Evolutionary conservation across 2,888 invertebrate species (phyloP), one percentile per base, ranked within the genome.

Genomic region (Strigamia transsilvanica): DNA sequence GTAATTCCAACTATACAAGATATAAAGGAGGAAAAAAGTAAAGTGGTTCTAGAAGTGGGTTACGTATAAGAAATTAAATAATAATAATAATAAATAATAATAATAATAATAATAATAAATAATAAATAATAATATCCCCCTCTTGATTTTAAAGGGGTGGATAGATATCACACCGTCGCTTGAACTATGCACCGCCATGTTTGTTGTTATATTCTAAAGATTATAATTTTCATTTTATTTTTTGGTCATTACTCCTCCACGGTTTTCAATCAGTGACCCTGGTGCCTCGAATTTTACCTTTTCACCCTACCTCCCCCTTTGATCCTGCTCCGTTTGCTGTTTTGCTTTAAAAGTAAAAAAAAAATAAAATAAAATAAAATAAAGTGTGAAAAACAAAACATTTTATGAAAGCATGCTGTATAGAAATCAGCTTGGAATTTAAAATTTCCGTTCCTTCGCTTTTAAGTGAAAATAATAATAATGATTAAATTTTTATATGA

Each of bases 161-260:
- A 42, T 38, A 42, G 34, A 79, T 42, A 79, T 79, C 79, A 79
- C 79, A 79, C 79, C 79, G 79, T 79, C 79, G 79, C 79, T 79
- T 79, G 41, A 79, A 38, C 79, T 79, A 79, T 79, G 79, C 79
- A 79, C 79, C 41, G 73, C 73, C 79, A 42, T 79, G 79, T 42
- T 38, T 42, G 79, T 79, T 38, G 79, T 42, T 42, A 56, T 18
- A 56, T 56, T 56, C 56, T 56, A 56, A 73, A 73, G 73, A 73
- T 73, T 73, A 32, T 73, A 0, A 32, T 73, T 66, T 66, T n/a
- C 13, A 66, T 78, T 79, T 42, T 79, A 23, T 79, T 42, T 42
- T 79, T 23, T 12, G 23, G 27, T 42, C 79, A 79, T 34, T 38
- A 23, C 23, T 79, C 79, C 41, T 79, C 79, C 79, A 79, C 79